Base-by-base conservation (phyloP, 2,797 vertebrate species). In the Phoebastria nigripes region DNA sequence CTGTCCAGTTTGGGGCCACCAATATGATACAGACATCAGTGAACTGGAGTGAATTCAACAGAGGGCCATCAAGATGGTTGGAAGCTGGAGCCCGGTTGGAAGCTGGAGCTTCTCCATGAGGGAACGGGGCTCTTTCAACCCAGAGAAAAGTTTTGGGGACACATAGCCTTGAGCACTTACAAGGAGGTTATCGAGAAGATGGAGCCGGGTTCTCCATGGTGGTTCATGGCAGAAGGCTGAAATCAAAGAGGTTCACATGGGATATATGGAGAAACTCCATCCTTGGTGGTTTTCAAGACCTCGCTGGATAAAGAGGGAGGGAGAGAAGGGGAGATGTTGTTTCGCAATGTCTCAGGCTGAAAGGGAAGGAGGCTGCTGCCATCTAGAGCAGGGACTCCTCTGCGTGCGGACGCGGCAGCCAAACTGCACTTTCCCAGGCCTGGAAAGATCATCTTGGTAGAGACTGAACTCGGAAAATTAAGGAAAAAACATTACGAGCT, bases 321-420 rank as follows among this genome's bases (percentile, higher is more conserved):
- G 47, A 76, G 41, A 69, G 83, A 74, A 80, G 63, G 63, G 47
- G 70, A 77, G 44, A 52, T 21, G 58, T 0, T 41, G 42, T 8
- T 35, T 12, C 39, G 82, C 26, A 39, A 12, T 20, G 54, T 15
- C 21, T 87, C 22, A 14, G 71, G 37, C 59, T 6, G 46, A 4
- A 83, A 87, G 91, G 82, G 77, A 88, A 92, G 91, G 96, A 76
- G 55, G 93, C 91, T 95, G 94, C 93, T 95, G 96, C 96, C 96
- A 94, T 15, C 96, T 96, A 95, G 86, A 96, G 96, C 84, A 91
- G 87, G 8, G 59, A 82, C 16, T 46, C 59, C 55, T 56, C 70
- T 1, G 47, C 3, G 1, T 28, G 74, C 1, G 4, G 33, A 1
- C 17, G 4, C 22, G 1, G 69, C 42, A 35, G 52, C 59, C 74